Evolutionary conservation across 2,888 invertebrate species (phyloP).

Genomic region (Ophraella communa): DNA sequence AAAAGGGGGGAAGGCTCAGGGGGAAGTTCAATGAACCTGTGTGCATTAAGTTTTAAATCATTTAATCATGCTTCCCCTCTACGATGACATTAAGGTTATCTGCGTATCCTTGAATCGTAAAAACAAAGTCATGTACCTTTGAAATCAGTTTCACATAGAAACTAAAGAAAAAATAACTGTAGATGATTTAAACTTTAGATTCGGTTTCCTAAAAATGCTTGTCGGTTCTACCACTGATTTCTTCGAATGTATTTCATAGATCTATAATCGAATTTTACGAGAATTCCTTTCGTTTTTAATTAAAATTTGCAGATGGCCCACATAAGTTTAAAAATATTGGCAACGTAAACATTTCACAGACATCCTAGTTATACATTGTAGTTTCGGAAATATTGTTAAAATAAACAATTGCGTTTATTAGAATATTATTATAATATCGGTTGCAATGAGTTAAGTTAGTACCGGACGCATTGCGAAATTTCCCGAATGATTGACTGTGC

Average conservation of each 20-base stretch:
- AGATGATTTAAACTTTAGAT: too few species aligned
- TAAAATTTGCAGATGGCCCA: background rate
- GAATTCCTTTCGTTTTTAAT: background rate
- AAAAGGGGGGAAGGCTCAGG: too few species aligned
- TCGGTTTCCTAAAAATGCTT: background rate
- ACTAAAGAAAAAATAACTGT: background rate
- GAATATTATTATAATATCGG: background rate
- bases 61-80: too few species aligned
- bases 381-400: background rate
- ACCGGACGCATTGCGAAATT: background rate
- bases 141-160: too few species aligned
- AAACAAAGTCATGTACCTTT: too few species aligned
- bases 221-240: background rate
- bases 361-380: background rate
- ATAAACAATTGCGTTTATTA: background rate
- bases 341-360: conserved; percentile 4
- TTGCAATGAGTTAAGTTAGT: too few species aligned
- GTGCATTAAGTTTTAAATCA: too few species aligned
- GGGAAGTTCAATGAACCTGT: too few species aligned
- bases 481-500: background rate
- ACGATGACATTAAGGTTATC: too few species aligned
- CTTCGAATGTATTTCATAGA: background rate
- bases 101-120: too few species aligned
- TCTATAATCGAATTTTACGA: conserved; percentile 6
- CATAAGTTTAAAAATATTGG: conserved; percentile 1